phyloP scores from a whole-genome alignment of 1,140 invertebrate species.

The Rhagoletis pomonella region DNA sequence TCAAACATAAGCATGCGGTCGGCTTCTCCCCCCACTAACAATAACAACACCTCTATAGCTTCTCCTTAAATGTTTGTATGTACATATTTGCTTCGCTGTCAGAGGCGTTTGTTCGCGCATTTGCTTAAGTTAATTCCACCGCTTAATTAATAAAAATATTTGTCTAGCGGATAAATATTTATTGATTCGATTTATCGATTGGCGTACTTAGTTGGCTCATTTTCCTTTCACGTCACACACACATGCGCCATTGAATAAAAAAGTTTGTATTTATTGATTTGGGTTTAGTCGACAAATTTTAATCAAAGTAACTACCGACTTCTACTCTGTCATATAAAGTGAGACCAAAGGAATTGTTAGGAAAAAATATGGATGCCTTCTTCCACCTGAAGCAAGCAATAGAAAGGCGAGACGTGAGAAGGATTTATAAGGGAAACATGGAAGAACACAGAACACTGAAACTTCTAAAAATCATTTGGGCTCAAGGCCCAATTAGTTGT shows the following conservation, averaged over 20 bases:
- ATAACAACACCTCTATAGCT: neutral
- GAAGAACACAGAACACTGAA: no score
- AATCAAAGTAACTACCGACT: neutral
- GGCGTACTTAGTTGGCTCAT: neutral
- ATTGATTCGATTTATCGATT: conserved; percentile 29
- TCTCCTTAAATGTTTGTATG: neutral
- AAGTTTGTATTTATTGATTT: conserved; percentile 45
- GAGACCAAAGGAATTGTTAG: no score
- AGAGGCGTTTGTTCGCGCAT: neutral
- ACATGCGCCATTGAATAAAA: neutral
- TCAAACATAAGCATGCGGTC: neutral
- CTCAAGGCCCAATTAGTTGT: no score
- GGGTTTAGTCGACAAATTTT: conserved; percentile 38
- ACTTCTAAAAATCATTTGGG: no score
- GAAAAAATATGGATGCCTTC: no score
- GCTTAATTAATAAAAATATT: conserved; percentile 34
- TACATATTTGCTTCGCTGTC: neutral
- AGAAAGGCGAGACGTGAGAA: no score
- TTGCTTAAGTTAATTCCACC: conserved; percentile 25
- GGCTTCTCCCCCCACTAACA: neutral
- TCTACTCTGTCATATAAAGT: no score
- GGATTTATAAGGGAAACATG: no score
- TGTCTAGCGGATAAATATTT: conserved; percentile 34
- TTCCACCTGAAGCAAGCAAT: no score
- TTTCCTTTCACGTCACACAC: neutral